Evolutionary conservation across 2,113 vertebrate species (phyloP), one percentile per base, ranked within the genome.

Genomic region (Xiphias gladius): DNA sequence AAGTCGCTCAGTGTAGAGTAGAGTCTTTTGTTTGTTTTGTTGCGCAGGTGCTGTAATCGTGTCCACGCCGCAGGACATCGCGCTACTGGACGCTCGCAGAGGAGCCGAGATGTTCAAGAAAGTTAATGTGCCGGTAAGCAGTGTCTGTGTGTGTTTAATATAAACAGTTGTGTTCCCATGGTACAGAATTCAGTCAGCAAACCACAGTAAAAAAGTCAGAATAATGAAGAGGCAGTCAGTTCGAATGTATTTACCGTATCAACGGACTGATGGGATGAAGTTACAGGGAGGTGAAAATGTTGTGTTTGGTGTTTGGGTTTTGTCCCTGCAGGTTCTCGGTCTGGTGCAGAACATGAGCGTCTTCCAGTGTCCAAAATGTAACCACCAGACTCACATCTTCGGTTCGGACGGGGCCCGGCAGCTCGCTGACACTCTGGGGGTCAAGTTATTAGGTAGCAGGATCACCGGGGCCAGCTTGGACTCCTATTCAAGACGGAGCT

Each of bases 281-380:
- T 55, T 4, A 55, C 37, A 26, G 55, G 43, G 39, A 28, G 16
- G 0, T 24, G 52, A 2, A 24, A 8, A 50, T 19, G 2, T 67
- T 35, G 5, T 4, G 54, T 10, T 28, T 16, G 2, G 12, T 32
- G 2, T 22, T 7, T 30, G 3, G 22, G 16, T 35, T 67, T n/a
- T 24, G 57, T 72, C 32, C 14, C 62, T 79, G 35, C 93, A 99
- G 98, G 97, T 99, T 81, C 93, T 99, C 66, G 98, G 98, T 17
- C 93, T 99, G 90, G 92, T 99, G 72, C 97, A 99, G 92, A 99
- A 99, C 92, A 99, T 99, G 98, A 99, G 97, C 84, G 96, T 99
- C 91, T 99, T 99, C 94, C 96, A 95, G 30, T 99, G 98, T 91
- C 98, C 98, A 50, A 96, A 97, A 28, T 99, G 98, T 91, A 93